Evolutionary conservation across 2,113 vertebrate genomes (phyloP).

Genomic region (Calonectris borealis): DNA sequence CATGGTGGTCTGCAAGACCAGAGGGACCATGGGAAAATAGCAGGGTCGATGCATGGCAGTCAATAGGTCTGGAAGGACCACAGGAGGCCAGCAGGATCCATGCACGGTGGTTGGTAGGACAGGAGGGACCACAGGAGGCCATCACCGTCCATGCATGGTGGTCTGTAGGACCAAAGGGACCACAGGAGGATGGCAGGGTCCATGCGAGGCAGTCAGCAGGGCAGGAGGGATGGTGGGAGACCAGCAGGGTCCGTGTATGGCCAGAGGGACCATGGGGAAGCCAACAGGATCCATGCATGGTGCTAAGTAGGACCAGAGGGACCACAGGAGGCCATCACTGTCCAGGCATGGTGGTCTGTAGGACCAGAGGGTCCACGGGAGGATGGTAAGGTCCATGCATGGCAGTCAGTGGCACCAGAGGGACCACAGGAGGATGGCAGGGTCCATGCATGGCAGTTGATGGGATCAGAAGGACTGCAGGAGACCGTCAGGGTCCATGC

Average conservation of each 20-base stretch:
- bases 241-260: neutral
- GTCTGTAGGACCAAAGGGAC: neutral
- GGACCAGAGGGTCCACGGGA: neutral
- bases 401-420: neutral
- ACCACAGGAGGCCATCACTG: neutral
- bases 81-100: rapidly evolving
- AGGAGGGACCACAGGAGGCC: neutral
- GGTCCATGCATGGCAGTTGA: neutral
- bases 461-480: neutral
- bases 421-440: neutral
- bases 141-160: neutral
- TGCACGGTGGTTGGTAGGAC: neutral
- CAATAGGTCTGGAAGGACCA: neutral
- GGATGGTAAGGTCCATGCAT: too few species aligned
- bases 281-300: neutral
- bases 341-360: neutral
- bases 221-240: neutral
- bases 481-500: neutral
- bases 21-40: too few species aligned
- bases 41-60: neutral
- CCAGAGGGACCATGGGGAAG: neutral
- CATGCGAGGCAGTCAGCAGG: neutral
- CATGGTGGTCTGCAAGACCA: neutral
- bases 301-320: too few species aligned
- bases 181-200: neutral